Conservation (phyloP, 2,113 vertebrate genomes). For the Myanophis thanlyinensis region DNA sequence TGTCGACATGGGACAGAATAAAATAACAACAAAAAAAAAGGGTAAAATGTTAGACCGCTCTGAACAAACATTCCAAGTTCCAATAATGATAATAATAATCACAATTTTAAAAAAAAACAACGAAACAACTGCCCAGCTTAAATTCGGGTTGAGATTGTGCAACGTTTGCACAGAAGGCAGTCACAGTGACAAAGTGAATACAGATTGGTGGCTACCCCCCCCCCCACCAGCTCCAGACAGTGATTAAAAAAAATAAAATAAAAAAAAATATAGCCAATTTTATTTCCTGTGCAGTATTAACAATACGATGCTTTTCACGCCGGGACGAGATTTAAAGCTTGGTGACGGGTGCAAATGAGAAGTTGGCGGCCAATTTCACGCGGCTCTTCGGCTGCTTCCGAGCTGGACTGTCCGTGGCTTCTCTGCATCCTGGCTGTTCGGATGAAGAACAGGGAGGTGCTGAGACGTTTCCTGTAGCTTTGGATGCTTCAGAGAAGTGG, state of each 20-base stretch:
- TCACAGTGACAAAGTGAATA: constrained; percentile 49
- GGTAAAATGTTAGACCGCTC: constrained; percentile 64
- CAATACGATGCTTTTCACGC: constrained; percentile 49
- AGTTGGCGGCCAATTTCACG: constrained; percentile 93
- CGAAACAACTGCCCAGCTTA: constrained; percentile 37
- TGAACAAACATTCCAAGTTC: constrained; percentile 51
- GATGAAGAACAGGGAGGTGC: constrained; percentile 46
- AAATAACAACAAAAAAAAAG: constrained; percentile 31
- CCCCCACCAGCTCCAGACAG: constrained; percentile 16
- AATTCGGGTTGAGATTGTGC: constrained; percentile 59
- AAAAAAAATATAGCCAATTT: constrained; percentile 53
- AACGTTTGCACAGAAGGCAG: constrained; percentile 33
- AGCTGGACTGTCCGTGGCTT: constrained; percentile 80
- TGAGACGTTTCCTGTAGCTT: constrained; percentile 28
- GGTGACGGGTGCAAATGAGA: constrained; percentile 84
- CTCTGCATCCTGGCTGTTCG: constrained; percentile 58
- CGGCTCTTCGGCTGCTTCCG: constrained; percentile 84
- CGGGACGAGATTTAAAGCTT: constrained; percentile 72
- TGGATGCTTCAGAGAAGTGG: constrained; percentile 22
- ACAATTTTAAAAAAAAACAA: constrained; percentile 35
- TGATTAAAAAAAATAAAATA: constrained; percentile 57
- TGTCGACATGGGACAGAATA: constrained; percentile 41
- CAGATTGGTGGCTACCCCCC: constrained; percentile 23
- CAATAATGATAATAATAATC: constrained; percentile 28
- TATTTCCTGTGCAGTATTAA: constrained; percentile 64